Base-by-base conservation (phyloP, 1,140 invertebrate genomes). In the Aradophagus sp. region DNA sequence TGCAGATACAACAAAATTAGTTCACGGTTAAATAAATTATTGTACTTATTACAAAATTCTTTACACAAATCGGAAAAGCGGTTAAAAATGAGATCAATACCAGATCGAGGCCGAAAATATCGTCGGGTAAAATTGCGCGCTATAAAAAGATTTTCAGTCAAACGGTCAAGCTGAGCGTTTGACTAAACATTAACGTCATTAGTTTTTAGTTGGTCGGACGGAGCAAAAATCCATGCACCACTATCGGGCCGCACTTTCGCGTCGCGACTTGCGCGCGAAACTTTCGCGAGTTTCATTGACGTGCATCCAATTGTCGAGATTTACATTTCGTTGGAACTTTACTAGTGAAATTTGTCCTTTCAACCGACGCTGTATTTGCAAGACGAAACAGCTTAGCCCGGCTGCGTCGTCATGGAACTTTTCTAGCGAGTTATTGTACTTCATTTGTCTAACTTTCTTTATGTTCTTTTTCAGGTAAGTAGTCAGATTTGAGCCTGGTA, bases 381-480 rank as follows among this genome's bases (percentile, higher is more conserved):
- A 39, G 55, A 55, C 38, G 68, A 71, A 65, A 61, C 38, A 65
- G 53, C 68, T 71, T 71, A 63, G n/a, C 35, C 34, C 5, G 36
- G 44, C 16, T 70, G 42, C 32, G 16, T 38, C 45, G 45, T 58
- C 32, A 48, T 42, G 34, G 17, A 63, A 63, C 67, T 71, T 71
- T 65, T 56, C 47, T 44, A 52, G 34, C 34, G 14, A 65, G 35
- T 71, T 59, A 71, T 59, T 65, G 47, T 61, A 26, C 31, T 42
- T 53, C 68, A 61, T 71, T 71, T 71, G 53, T 71, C 53, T 65
- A 71, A 71, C 68, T 65, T 71, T 61, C 53, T 71, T 71, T 71
- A 59, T 71, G 45, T 41, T 71, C 47, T 71, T 71, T 71, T 71
- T 56, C 47, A 71, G 67, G 67, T 71, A 44, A 71, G 67, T 71